A percentile compares a stretch with the other conserved stretches of the same genome.
These are phyloP conservation scores for Spilarctia lutea DNA, from an alignment of 2,888 invertebrate genomes.

Conservation along the genomic window DNA sequence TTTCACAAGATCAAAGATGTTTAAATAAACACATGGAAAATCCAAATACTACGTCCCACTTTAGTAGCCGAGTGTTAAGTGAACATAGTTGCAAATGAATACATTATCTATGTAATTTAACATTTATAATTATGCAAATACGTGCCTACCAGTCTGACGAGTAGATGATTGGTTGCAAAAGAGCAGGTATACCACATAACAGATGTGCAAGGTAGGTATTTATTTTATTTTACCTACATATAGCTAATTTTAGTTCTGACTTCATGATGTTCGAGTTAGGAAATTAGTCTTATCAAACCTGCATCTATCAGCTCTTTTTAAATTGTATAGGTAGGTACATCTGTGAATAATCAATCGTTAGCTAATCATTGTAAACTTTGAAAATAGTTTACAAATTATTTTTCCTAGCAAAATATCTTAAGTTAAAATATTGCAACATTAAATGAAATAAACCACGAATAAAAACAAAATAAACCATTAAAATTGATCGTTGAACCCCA, in stretches of 20 bases:
- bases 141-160: constrained; percentile 36
- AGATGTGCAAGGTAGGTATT: constrained; percentile 12
- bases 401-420: too few relatives aligned
- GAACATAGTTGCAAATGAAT: constrained; percentile 50
- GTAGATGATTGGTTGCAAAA: constrained; percentile 43
- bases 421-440: constrained; percentile 7
- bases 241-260: constrained; percentile 13
- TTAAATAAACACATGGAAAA: constrained; percentile 19
- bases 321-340: too few relatives aligned
- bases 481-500: constrained; percentile 18
- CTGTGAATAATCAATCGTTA: background rate
- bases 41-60: constrained; percentile 32
- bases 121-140: constrained; percentile 55
- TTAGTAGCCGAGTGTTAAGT: constrained; percentile 22
- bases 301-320: background rate
- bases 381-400: background rate
- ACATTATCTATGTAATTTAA: constrained; percentile 46
- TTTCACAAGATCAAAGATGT: constrained; percentile 42
- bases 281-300: background rate
- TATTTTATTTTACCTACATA: constrained; percentile 30
- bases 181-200: constrained; percentile 34
- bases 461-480: constrained; percentile 6
- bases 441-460: constrained; percentile 11
- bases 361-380: background rate
- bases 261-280: constrained; percentile 2